These are phyloP conservation scores for Dendrocopos noguchii DNA, from an alignment of 2,113 vertebrate genomes.

Conservation along the genomic window DNA sequence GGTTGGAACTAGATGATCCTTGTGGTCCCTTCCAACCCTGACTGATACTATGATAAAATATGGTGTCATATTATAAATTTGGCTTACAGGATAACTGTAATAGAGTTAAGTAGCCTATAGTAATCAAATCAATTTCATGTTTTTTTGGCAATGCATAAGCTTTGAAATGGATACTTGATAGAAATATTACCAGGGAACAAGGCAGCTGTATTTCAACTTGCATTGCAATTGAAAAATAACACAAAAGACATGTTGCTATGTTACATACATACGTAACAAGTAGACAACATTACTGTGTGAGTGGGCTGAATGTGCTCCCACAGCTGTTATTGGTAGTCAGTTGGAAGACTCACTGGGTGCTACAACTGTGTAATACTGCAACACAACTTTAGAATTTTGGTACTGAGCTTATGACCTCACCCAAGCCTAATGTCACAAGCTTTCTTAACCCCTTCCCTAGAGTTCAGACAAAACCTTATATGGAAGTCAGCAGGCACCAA, in stretches of 20 bases:
- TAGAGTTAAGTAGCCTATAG: not conserved
- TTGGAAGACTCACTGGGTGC: not conserved
- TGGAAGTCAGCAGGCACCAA: not conserved
- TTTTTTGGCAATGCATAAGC: not conserved
- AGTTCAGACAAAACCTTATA: not conserved
- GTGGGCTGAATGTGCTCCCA: conserved; percentile 30
- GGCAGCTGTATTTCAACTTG: not conserved
- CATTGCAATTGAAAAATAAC: not conserved
- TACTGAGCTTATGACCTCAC: not conserved
- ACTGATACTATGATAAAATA: not conserved
- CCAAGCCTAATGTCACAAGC: conserved; percentile 29
- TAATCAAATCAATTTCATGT: not conserved
- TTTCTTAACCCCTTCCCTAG: not conserved
- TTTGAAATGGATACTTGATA: not conserved
- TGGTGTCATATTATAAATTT: not conserved
- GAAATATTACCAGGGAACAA: not conserved
- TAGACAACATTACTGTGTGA: not conserved
- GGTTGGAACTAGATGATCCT: too few species aligned
- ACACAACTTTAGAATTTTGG: not conserved
- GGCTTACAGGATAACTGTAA: not conserved
- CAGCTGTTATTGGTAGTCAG: conserved; percentile 17
- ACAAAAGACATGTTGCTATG: not conserved
- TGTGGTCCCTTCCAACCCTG: too few species aligned
- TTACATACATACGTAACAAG: not conserved
- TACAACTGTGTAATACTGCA: conserved; percentile 5